Evolutionary conservation across 1,140 invertebrate species (phyloP).

Genomic region (Metopolophium dirhodum): DNA sequence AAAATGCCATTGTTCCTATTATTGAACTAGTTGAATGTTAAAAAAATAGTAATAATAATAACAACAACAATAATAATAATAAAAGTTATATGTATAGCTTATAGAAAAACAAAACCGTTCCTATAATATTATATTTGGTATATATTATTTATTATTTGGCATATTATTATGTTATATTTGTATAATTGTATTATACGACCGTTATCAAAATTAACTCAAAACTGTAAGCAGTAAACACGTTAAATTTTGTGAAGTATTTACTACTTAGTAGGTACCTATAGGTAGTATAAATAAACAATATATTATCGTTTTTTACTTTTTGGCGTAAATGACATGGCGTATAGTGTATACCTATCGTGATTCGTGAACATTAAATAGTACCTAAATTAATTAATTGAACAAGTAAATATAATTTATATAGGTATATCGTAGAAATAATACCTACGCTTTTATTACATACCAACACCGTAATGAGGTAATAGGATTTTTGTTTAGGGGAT

Average conservation of each 20-base stretch:
- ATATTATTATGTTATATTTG: too few relatives aligned
- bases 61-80: slow-evolving; percentile 16
- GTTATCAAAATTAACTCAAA: background rate
- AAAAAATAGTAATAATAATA: slow-evolving; percentile 13
- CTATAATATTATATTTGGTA: background rate
- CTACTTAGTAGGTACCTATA: too few relatives aligned
- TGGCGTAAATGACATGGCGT: background rate
- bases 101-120: slow-evolving; percentile 16
- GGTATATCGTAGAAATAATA: background rate
- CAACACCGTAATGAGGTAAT: too few relatives aligned
- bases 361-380: background rate
- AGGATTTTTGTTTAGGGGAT: background rate
- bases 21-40: slow-evolving; percentile 49
- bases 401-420: background rate
- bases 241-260: background rate
- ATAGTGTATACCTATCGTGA: too few relatives aligned
- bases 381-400: background rate
- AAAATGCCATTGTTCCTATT: slow-evolving; percentile 50
- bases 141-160: too few relatives aligned
- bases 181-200: background rate
- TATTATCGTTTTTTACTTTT: background rate
- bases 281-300: background rate
- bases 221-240: background rate
- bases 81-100: slow-evolving; percentile 17
- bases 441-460: background rate